These are phyloP conservation scores for Plecturocebus donacophilus DNA, from an alignment of 2,113 vertebrate species.

Conservation along the genomic window DNA sequence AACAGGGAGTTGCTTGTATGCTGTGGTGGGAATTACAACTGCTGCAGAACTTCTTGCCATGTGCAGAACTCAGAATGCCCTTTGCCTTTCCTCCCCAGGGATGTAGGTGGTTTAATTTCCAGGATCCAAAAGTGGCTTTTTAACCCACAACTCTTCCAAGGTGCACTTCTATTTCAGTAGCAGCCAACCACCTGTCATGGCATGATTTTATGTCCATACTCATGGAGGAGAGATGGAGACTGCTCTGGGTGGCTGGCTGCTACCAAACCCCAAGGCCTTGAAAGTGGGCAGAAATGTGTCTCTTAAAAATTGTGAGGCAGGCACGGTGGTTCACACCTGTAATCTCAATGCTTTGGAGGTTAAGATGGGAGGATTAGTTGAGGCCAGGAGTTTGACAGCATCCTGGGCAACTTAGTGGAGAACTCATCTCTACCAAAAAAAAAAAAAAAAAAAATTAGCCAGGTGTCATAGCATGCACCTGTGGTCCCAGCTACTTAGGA, in stretches of 20 bases:
- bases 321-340: too few relatives aligned
- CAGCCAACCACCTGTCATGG: background rate
- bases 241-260: background rate
- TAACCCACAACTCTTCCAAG: background rate
- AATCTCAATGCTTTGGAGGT: too few relatives aligned
- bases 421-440: too few relatives aligned
- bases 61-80: too few relatives aligned
- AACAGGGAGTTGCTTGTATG: background rate
- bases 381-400: too few relatives aligned
- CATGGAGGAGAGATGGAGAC: background rate
- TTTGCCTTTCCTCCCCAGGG: background rate
- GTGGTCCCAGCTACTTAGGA: too few relatives aligned
- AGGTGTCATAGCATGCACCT: too few relatives aligned
- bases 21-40: background rate
- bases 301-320: background rate
- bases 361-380: too few relatives aligned
- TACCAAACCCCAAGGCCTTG: background rate
- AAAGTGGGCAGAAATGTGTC: background rate
- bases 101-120: background rate
- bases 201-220: background rate
- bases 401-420: too few relatives aligned
- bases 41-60: background rate
- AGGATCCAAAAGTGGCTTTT: background rate
- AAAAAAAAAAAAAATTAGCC: too few relatives aligned
- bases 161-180: background rate